Conservation (phyloP, 1,140 invertebrate species). For the Heterodera carotae region DNA sequence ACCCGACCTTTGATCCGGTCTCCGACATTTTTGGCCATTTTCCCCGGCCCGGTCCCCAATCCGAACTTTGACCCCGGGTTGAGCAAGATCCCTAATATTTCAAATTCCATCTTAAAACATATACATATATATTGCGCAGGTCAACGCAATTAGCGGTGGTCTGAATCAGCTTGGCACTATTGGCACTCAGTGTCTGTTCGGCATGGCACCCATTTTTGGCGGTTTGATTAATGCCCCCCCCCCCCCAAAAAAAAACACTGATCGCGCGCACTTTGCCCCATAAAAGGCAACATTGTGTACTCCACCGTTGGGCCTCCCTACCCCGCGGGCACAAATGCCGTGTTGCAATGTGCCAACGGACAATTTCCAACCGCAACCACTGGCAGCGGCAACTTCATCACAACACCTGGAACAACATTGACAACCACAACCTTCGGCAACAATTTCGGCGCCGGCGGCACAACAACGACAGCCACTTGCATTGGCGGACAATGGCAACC, state of each 20-base stretch:
- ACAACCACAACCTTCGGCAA: conserved; percentile 9
- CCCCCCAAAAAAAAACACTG: background rate
- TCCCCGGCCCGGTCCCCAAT: no score
- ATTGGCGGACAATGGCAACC: conserved; percentile 20
- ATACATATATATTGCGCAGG: no score
- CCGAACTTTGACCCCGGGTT: no score
- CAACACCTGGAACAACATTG: no score
- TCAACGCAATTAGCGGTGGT: conserved; percentile 4
- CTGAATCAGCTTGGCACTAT: conserved; percentile 4
- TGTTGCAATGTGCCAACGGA: conserved; percentile 35
- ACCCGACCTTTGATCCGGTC: no score
- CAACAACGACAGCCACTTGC: conserved; percentile 10
- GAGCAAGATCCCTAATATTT: no score
- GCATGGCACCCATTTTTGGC: background rate
- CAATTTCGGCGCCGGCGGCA: background rate
- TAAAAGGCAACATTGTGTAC: background rate
- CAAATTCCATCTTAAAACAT: no score
- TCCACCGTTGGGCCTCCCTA: conserved; percentile 1
- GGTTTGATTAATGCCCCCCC: conserved; percentile 2
- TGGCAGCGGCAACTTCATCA: background rate
- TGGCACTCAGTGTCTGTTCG: conserved; percentile 15
- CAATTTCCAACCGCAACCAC: conserved; percentile 8
- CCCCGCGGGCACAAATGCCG: conserved; percentile 29
- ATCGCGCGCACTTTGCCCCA: background rate
- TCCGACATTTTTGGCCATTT: no score